Base-by-base conservation (phyloP, 2,888 invertebrate species). In the Diplazon laetatorius region DNA sequence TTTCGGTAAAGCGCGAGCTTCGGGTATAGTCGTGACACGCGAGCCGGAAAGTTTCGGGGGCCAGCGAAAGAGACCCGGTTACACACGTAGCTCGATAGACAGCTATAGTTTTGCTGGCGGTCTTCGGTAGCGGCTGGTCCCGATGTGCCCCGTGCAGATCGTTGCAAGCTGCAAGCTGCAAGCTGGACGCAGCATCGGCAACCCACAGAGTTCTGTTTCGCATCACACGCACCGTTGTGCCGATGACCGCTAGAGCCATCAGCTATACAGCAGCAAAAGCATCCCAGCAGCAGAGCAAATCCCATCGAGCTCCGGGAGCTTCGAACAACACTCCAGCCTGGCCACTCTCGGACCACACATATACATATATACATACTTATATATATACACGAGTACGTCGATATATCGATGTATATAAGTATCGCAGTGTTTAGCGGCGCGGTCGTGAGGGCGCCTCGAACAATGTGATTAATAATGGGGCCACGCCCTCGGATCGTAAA, bases 401-500 rank as follows among this genome's bases (percentile, higher is more conserved):
- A 39, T 14, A 18, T 12, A 35, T 63, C n/a, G 10, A 66, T 20
- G 5, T 10, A 57, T 14, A 18, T 10, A 12, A 8, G 39, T 48
- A 48, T 37, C 39, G 20, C 6, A 42, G 55, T 55, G 55, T 30
- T 44, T 52, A 39, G n/a, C 22, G 12, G 55, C 42, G 35, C 39
- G 68, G 60, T 52, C 30, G 62, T 84, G 81, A 84, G 72, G 78
- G 80, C 59, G 62, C 78, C 77, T 76, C 78, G 78, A 77, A 86
- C 85, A 83, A 85, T 84, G 80, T 80, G 84, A 84, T 86, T 83
- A 83, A 87, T 85, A 85, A 87, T 80, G 42, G 69, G 71, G 81
- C 82, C 84, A 82, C 80, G 84, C 84, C 83, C 76, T 79, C 63
- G 59, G 62, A 72, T 76, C 76, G 68, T 79, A 79, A 75, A 79